Evolutionary conservation across 2,797 vertebrate genomes (phyloP).

Genomic region (Masticophis lateralis): DNA sequence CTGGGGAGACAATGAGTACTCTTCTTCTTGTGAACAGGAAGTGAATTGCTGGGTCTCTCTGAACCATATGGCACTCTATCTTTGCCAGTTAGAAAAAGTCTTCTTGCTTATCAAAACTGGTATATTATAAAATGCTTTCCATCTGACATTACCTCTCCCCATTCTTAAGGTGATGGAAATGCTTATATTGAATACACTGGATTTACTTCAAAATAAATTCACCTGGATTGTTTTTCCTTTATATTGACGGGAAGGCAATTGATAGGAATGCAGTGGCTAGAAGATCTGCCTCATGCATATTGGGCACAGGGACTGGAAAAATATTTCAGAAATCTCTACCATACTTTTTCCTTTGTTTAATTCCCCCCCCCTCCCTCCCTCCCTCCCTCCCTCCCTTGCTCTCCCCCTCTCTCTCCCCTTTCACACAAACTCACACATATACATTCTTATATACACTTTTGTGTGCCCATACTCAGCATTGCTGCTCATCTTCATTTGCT

Average conservation of each 20-base stretch:
- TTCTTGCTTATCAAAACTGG: not conserved
- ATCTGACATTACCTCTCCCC: not conserved
- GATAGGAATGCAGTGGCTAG: not conserved
- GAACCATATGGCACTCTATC: not conserved
- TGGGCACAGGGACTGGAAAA: not conserved
- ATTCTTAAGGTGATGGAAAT: not conserved
- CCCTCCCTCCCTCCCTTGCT: fast-evolving
- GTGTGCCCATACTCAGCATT: not conserved
- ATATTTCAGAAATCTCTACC: not conserved
- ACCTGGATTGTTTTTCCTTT: not conserved
- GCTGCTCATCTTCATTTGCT: not conserved
- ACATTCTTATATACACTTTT: not conserved
- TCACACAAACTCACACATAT: not conserved
- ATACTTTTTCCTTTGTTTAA: not conserved
- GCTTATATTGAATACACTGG: not conserved
- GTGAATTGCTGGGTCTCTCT: not conserved
- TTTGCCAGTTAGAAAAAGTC: not conserved
- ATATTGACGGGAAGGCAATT: not conserved
- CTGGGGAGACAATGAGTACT: not conserved
- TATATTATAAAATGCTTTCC: not conserved
- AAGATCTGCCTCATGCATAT: not conserved
- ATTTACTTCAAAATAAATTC: not conserved
- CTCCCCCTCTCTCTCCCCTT: not conserved
- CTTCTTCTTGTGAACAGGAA: not conserved
- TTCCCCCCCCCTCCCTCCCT: too few species aligned